Base-by-base conservation (phyloP, 2,888 invertebrate species). In the Amiota mariae region DNA sequence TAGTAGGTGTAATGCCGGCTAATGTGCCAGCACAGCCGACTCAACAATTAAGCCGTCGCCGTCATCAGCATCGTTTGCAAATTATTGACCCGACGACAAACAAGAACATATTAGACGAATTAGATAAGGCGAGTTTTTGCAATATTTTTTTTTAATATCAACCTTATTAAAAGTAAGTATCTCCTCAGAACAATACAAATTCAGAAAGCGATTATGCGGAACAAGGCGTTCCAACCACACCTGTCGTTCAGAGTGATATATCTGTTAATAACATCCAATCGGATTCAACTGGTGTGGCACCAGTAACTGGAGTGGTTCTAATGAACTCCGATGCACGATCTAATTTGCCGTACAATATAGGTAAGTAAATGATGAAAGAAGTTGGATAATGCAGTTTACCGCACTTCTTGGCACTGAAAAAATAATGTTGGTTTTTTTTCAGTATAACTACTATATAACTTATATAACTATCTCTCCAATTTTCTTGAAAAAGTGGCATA, bases 31-130 rank as follows among this genome's bases (percentile, higher is more conserved):
- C 54, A 51, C 85, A 80, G 47, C 68, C 81, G 59, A 77, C 73
- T 61, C 86, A 76, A 76, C 77, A 77, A 36, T 48, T 82, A 78
- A 80, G 88, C 88, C 78, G 82, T 54, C 87, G 87, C 24, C 87
- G 88, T 73, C 83, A 86, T 77, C 82, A 89, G 57, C 85, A 83
- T 56, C 84, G 83, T 4, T 86, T 92, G 66, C 88, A 89, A 74
- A 92, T 92, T 15, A 90, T 92, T 15, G 86, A 92, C 87, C 92
- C 92, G 1, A 78, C 85, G 70, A 91, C 92, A 56, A 90, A 87
- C 48, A 88, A 87, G 72, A 87, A 88, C 76, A 87, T 90, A 68
- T 82, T 90, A 49, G 89, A 89, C 51, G 89, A 89, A 61, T 76
- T 87, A 15, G 86, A 88, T 56, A 86, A 87, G 80, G 88, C 82